Evolutionary conservation across 1,140 invertebrate species (phyloP), one percentile per base, ranked within the genome.

Genomic region (Lanistes nyassanus): DNA sequence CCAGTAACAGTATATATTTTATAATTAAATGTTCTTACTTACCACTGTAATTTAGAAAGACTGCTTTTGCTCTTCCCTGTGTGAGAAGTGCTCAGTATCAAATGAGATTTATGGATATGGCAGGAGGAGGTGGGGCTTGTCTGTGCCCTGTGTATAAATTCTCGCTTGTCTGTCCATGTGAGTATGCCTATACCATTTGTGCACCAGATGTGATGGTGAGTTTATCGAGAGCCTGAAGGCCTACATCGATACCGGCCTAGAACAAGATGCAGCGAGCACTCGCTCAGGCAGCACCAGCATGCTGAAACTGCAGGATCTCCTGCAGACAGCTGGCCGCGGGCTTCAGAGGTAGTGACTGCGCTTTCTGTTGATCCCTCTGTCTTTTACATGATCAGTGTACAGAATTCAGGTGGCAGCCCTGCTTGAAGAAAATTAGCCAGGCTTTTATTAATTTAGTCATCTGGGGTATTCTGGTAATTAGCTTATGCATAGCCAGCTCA

Each of bases 201-300:
- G n/a, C 83, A 74, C n/a, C 62, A 87, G 86, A 34, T 80, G 80
- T 76, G 86, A 86, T 70, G 81, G 81, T 29, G 80, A 82, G 31
- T 86, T 87, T 79, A 78, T 84, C 4, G 82, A 83, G 34, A 68
- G 55, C 13, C 69, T 87, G 56, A 82, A 83, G 77, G 60, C 77
- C 5, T 87, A 87, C 51, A 80, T 83, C 29, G 83, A 86, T 53
- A 78, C 76, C 39, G 85, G 84, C 34, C 60, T 83, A 26, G 79
- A 83, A 60, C 78, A 80, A 56, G 86, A 87, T 76, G 79, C 81
- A 36, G 62, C 70, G 5, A 72, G 62, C 5, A 71, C 77, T 19
- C 70, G 75, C 3, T 39, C 74, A 26, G 83, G 82, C 37, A 76
- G 56, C 11, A 67, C 75, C n/a, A 55, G 66, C 39, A 79, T 86